A percentile compares a stretch with the other conserved stretches of the same genome.
These are phyloP conservation scores for Gallinago undulata DNA, from an alignment of 2,113 vertebrate genomes.

Conservation along the genomic window DNA sequence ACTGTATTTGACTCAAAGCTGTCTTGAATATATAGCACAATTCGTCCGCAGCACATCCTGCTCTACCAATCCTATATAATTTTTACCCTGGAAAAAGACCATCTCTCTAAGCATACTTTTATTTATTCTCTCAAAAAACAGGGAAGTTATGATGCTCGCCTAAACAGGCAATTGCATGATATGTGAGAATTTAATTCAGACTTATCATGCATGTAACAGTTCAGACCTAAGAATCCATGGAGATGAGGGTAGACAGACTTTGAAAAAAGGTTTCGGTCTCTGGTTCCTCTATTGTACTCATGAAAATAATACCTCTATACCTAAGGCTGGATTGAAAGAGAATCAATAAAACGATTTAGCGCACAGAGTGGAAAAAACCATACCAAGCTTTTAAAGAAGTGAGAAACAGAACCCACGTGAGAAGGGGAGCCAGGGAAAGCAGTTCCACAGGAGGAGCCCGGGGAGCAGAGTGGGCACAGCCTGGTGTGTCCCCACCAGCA, in stretches of 20 bases:
- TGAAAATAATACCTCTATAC: background rate
- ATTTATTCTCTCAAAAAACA: too few relatives aligned
- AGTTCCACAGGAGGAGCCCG: rapidly evolving
- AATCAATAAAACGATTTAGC: background rate
- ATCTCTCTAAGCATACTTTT: background rate
- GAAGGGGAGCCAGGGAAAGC: too few relatives aligned
- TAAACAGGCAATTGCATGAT: background rate
- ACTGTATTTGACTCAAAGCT: background rate
- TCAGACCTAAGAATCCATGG: background rate
- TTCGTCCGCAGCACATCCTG: background rate
- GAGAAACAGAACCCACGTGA: background rate
- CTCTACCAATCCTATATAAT: background rate
- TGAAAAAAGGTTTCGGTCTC: background rate
- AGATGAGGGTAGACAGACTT: background rate
- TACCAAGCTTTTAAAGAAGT: background rate
- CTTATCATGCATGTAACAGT: background rate
- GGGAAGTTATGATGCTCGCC: background rate
- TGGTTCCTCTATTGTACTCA: background rate
- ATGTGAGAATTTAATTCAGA: background rate
- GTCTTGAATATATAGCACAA: background rate
- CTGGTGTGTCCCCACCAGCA: rapidly evolving
- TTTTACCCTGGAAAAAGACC: background rate
- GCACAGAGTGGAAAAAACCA: background rate
- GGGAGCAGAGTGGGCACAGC: rapidly evolving
- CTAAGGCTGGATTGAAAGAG: background rate